Evolutionary conservation across 2,797 vertebrate species (phyloP).

Genomic region (Myotis daubentonii): DNA sequence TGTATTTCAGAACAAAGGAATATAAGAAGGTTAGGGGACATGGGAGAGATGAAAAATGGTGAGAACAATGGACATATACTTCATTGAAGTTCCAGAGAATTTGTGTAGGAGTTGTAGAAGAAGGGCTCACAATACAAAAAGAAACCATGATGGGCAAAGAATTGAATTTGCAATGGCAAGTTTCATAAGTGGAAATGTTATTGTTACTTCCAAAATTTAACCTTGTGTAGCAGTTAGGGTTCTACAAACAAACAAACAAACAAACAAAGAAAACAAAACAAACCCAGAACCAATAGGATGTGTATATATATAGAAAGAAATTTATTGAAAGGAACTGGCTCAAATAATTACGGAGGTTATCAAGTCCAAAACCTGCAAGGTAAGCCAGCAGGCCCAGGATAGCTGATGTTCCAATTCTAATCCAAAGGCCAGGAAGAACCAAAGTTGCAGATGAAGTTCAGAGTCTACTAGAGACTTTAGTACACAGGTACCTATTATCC

Average conservation of each 20-base stretch:
- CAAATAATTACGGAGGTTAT: not conserved
- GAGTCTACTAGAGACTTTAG: not conserved
- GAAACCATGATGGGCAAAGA: not conserved
- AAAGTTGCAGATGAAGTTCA: not conserved
- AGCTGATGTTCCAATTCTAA: not conserved
- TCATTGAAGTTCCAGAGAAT: not conserved
- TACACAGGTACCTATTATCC: not conserved
- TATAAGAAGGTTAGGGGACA: not conserved
- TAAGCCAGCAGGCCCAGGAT: not conserved
- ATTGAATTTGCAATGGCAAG: not conserved
- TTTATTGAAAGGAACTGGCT: not conserved
- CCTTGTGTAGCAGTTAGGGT: not conserved
- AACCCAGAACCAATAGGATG: not conserved
- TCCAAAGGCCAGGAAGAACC: not conserved
- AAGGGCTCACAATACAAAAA: not conserved
- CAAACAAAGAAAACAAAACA: not conserved
- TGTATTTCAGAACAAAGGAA: not conserved
- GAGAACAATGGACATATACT: not conserved
- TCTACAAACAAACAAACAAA: not conserved
- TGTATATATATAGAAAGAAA: not conserved
- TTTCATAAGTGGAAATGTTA: not conserved
- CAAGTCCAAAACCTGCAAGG: not conserved
- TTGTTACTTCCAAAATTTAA: not conserved
- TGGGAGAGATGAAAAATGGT: not conserved
- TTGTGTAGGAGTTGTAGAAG: not conserved